phyloP scores from a whole-genome alignment of 1,140 invertebrate species.

The Papilio glaucus region DNA sequence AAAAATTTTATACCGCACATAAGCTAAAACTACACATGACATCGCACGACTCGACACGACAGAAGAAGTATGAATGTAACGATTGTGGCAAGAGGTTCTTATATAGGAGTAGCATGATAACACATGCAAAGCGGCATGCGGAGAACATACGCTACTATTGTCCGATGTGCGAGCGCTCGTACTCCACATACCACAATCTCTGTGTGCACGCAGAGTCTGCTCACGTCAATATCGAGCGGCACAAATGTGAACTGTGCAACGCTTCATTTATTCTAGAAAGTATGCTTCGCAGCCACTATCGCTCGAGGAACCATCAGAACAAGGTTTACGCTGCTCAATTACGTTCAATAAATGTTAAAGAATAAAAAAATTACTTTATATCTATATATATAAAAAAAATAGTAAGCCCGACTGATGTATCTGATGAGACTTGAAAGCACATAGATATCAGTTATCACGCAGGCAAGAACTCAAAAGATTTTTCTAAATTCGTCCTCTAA shows the following conservation, averaged over 20 bases:
- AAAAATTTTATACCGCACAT: neutral
- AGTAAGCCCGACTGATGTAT: too few species aligned
- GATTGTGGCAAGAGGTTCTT: slow-evolving; percentile 29
- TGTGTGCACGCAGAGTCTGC: neutral
- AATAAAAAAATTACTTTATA: too few species aligned
- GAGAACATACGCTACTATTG: slow-evolving; percentile 23
- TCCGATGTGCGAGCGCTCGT: slow-evolving; percentile 4
- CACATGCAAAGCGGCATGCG: slow-evolving; percentile 29
- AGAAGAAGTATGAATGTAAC: slow-evolving; percentile 37
- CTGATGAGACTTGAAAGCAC: too few species aligned
- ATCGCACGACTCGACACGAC: slow-evolving; percentile 23
- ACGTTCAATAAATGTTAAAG: neutral
- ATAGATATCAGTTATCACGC: too few species aligned
- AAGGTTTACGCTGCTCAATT: neutral
- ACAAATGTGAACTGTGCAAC: slow-evolving; percentile 35
- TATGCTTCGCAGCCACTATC: neutral
- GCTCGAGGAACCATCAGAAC: neutral
- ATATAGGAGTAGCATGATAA: neutral
- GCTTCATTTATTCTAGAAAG: neutral
- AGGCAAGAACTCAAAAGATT: too few species aligned
- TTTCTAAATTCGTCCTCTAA: too few species aligned
- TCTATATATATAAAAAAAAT: too few species aligned
- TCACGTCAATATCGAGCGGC: slow-evolving; percentile 27
- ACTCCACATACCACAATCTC: neutral
- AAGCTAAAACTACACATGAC: neutral